Conservation (phyloP, 2,113 vertebrate species). For the Microcebus lehilahytsara region DNA sequence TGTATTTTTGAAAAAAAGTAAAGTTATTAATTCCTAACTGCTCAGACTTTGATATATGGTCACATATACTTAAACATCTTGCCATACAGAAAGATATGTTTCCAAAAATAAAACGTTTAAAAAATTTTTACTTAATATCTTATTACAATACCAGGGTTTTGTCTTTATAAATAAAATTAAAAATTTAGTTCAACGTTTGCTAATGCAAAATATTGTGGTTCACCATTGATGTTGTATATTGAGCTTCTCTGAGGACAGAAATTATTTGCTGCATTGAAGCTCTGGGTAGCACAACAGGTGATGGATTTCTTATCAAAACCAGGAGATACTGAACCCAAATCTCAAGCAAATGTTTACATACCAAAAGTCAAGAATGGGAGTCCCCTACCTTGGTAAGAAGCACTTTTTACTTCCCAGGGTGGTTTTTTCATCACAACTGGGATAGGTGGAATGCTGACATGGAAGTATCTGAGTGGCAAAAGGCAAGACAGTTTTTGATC, state of each 20-base stretch:
- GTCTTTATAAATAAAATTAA: background rate
- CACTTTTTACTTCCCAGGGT: background rate
- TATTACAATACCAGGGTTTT: background rate
- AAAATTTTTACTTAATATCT: background rate
- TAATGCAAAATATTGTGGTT: background rate
- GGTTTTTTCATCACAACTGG: background rate
- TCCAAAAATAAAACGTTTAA: background rate
- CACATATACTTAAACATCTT: background rate
- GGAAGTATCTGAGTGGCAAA: background rate
- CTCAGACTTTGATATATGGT: background rate
- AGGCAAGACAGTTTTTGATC: background rate
- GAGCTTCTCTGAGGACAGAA: background rate
- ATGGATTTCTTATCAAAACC: background rate
- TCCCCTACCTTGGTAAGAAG: background rate
- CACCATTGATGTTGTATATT: background rate
- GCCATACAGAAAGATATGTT: background rate
- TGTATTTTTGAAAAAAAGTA: background rate
- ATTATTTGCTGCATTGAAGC: background rate
- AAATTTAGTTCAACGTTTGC: background rate
- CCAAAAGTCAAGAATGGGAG: background rate
- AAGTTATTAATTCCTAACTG: background rate
- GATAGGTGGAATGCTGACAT: background rate
- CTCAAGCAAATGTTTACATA: background rate
- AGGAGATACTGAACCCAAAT: background rate
- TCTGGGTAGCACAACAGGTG: background rate